Base-by-base conservation (phyloP, 2,797 vertebrate genomes). In the Acanthurus leucopareius region DNA sequence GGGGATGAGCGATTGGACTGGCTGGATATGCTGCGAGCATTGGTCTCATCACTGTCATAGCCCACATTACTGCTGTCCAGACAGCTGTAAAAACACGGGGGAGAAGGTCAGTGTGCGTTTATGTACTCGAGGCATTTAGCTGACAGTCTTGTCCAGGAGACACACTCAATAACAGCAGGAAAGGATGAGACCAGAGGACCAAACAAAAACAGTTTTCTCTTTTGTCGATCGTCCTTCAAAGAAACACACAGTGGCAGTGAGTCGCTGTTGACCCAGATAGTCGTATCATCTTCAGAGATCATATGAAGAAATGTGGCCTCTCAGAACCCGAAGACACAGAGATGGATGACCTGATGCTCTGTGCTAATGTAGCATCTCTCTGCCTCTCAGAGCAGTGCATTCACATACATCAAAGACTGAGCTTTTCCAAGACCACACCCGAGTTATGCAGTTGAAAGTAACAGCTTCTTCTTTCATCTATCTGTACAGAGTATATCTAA, bases 31-130 rank as follows among this genome's bases (percentile, higher is more conserved):
- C 98, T 99, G 73, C 97, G 97, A 7, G 97, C 92, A 47, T 99
- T 99, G 92, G 97, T 96, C 2, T 99, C 98, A 0, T 99, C 98
- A 0, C 98, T 99, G 93, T 99, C 98, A 0, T 99, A 99, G 88
- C 97, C 98, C 72, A 94, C 87, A 2, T 91, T 93, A 28, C 95
- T 96, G 93, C 96, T 97, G 82, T 99, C 98, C 89, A 98, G 84
- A 44, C 97, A 97, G 92, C 98, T 99, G 86, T 0, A n/a, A 14
- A 60, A 47, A 80, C 57, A 84, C 47, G 80, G 4, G 7, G n/a
- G 16, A 35, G 14, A 32, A 62, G 52, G 19, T 74, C 48, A 57
- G 54, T 35, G 54, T 17, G 17, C 3, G 22, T 79, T 65, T 42
- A 62, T 20, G 20, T n/a, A 61, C 69, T 44, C 10, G 4, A 76